Percentiles rank a stretch among this genome's conserved stretches.
Evolutionary conservation across 2,113 vertebrate species (phyloP).

Genomic region (Crotalus helleri): DNA sequence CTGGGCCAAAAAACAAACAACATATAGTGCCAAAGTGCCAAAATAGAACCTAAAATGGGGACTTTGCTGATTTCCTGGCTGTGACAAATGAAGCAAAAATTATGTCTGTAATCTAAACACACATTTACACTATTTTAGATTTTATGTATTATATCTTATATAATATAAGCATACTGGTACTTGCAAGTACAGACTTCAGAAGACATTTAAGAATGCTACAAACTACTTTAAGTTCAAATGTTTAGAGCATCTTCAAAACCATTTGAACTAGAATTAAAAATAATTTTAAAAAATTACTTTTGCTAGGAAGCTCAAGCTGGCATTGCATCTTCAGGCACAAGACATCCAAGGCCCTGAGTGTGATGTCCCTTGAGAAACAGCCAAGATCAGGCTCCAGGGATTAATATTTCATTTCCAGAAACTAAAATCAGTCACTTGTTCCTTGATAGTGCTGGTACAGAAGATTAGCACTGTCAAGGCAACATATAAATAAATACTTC

Average conservation of each 20-base stretch:
- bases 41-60: neutral
- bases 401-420: slow-evolving; percentile 67
- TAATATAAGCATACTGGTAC: neutral
- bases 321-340: slow-evolving; percentile 3
- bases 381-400: slow-evolving; percentile 56
- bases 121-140: neutral
- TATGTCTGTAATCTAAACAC: neutral
- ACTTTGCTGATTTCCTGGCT: neutral
- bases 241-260: neutral
- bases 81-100: neutral
- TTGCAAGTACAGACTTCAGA: neutral
- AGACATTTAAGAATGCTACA: neutral
- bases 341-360: neutral
- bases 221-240: neutral
- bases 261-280: neutral
- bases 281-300: neutral
- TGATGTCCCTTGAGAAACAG: slow-evolving; percentile 47
- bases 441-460: slow-evolving; percentile 43
- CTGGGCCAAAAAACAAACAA: neutral
- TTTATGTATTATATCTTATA: neutral
- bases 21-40: neutral
- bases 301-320: slow-evolving; percentile 27
- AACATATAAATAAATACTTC: slow-evolving; percentile 66
- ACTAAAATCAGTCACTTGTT: slow-evolving; percentile 68
- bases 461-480: slow-evolving; percentile 65